Evolutionary conservation across 2,888 invertebrate species (phyloP).

Genomic region (Brassicogethes aeneus): DNA sequence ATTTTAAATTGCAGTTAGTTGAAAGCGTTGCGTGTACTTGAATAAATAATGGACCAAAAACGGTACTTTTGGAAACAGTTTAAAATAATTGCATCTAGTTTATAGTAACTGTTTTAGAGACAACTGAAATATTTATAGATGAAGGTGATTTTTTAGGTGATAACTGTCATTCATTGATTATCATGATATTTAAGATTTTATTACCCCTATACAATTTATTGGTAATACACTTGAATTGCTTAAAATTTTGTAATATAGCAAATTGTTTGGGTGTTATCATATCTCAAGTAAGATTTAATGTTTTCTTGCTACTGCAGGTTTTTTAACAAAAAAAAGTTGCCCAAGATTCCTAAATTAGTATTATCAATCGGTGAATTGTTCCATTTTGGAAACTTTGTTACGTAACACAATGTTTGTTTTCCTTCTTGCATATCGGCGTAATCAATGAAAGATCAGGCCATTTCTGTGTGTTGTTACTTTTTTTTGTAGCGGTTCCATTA

Average conservation of each 20-base stretch:
- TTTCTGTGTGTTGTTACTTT: conserved; percentile 38
- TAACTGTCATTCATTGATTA: conserved; percentile 23
- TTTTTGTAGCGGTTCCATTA: conserved; percentile 36
- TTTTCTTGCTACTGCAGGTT: too few species aligned
- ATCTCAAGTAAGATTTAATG: too few species aligned
- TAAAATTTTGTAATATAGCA: too few species aligned
- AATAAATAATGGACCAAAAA: not conserved
- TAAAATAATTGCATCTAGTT: conserved; percentile 19
- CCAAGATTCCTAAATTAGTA: too few species aligned
- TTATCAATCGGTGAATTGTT: too few species aligned
- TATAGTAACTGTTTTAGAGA: conserved; percentile 30
- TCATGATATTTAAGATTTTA: conserved; percentile 2
- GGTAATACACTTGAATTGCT: too few species aligned
- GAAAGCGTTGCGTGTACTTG: conserved; percentile 1
- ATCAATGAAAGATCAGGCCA: conserved; percentile 27
- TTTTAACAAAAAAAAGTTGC: too few species aligned
- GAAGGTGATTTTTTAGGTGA: conserved; percentile 29
- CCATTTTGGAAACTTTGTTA: too few species aligned
- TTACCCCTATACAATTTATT: not conserved
- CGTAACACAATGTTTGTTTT: too few species aligned
- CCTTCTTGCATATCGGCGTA: conserved; percentile 17
- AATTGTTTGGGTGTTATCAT: too few species aligned
- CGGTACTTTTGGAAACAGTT: conserved; percentile 1
- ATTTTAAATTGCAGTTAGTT: conserved; percentile 17
- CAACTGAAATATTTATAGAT: conserved; percentile 20